phyloP scores from a whole-genome alignment of 2,113 vertebrate genomes.

The Salvelinus sp. region DNA sequence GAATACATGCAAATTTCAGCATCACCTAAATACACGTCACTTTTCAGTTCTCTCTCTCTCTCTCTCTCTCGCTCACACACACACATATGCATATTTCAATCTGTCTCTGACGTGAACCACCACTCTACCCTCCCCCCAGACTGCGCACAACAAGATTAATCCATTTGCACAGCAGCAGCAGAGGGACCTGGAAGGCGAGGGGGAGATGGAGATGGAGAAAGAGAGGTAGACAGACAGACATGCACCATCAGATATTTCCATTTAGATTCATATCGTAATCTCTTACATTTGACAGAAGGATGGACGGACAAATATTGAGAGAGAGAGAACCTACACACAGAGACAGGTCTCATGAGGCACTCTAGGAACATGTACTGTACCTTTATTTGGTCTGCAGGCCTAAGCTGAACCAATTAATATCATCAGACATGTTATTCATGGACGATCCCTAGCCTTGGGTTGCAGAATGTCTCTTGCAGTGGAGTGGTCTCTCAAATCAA shows the following conservation, averaged over 20 bases:
- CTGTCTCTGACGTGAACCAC: constrained; percentile 4
- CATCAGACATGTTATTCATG: not conserved
- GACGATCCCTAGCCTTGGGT: not conserved
- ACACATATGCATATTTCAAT: constrained; percentile 55
- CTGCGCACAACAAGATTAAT: constrained; percentile 60
- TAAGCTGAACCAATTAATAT: not conserved
- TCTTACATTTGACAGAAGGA: constrained; percentile 10
- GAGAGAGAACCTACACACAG: not conserved
- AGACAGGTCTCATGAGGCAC: not conserved
- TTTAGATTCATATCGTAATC: constrained; percentile 16
- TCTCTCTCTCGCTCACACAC: constrained; percentile 4
- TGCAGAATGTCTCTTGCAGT: not conserved
- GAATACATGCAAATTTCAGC: constrained; percentile 9
- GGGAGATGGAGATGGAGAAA: constrained; percentile 5
- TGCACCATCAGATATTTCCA: constrained; percentile 13
- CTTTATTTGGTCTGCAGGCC: not conserved
- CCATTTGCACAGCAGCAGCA: constrained; percentile 56
- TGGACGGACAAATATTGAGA: not conserved
- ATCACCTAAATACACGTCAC: not conserved
- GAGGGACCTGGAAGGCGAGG: constrained; percentile 10
- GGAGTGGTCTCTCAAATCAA: too few species aligned
- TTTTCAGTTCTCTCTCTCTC: not conserved
- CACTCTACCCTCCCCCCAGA: constrained; percentile 50
- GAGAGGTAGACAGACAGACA: not conserved
- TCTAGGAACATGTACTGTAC: not conserved